phyloP scores from a whole-genome alignment of 2,797 vertebrate genomes.

The Phrynocephalus vlangalii region DNA sequence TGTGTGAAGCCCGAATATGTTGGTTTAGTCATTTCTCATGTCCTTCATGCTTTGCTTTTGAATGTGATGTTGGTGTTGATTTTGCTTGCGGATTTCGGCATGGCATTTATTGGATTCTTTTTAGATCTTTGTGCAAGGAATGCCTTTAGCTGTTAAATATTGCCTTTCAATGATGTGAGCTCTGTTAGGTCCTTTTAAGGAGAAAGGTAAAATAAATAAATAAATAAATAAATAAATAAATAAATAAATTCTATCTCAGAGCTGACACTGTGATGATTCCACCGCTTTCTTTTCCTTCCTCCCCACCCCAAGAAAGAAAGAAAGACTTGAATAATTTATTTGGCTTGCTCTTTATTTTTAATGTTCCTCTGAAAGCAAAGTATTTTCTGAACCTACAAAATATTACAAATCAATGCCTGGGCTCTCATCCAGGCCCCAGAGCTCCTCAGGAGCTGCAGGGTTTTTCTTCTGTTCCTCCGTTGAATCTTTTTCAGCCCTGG shows the following conservation, averaged over 20 bases:
- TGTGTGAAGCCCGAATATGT: too few species aligned
- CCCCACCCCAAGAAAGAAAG: accelerated
- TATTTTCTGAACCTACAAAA: conserved; percentile 30
- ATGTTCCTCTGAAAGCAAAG: background rate
- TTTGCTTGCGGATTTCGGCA: too few species aligned
- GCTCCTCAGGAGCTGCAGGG: background rate
- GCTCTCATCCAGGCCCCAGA: background rate
- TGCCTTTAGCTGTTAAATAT: too few species aligned
- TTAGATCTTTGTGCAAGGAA: too few species aligned
- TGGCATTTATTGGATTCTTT: too few species aligned
- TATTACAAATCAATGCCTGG: background rate
- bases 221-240: too few species aligned
- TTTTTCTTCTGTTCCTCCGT: background rate
- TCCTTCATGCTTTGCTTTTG: too few species aligned
- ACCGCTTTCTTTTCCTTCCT: accelerated
- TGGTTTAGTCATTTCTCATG: too few species aligned
- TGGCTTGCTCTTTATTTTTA: conserved; percentile 47
- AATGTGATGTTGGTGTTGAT: too few species aligned
- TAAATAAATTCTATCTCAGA: conserved; percentile 17
- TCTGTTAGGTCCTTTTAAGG: too few species aligned
- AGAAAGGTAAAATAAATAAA: too few species aligned
- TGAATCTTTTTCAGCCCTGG: accelerated
- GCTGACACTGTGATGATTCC: background rate
- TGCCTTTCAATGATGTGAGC: too few species aligned
- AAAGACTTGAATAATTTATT: conserved; percentile 55